These are phyloP conservation scores for Phyllotreta striolata DNA, from an alignment of 2,888 invertebrate species.

Conservation along the genomic window DNA sequence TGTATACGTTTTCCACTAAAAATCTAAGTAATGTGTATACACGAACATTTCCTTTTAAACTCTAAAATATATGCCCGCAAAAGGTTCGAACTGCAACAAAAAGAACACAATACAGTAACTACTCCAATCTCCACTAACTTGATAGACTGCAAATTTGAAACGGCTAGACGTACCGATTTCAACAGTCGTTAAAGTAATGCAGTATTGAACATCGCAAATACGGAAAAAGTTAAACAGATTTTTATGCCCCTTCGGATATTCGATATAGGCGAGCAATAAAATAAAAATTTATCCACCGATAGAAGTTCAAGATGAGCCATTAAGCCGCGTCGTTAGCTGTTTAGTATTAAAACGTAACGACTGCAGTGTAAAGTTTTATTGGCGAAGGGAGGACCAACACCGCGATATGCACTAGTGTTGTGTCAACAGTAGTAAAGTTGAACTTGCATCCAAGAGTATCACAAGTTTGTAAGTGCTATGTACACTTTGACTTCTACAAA, in stretches of 20 bases:
- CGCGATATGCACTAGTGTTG: not conserved
- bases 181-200: conserved; percentile 20
- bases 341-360: conserved; percentile 22
- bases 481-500: not conserved
- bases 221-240: conserved; percentile 18
- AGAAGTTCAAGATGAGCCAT: conserved; percentile 13
- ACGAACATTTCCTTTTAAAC: not conserved
- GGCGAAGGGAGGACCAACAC: not conserved
- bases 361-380: conserved; percentile 28
- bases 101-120: conserved; percentile 14
- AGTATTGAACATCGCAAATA: conserved; percentile 17
- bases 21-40: conserved; percentile 2
- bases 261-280: conserved; percentile 20
- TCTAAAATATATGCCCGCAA: not conserved
- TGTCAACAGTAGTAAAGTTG: conserved; percentile 27
- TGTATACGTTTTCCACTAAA: not conserved
- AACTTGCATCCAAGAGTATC: conserved; percentile 14
- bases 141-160: conserved; percentile 24
- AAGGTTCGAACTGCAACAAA: conserved; percentile 5
- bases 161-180: conserved; percentile 22
- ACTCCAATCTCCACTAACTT: conserved; percentile 13
- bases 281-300: conserved; percentile 15
- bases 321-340: conserved; percentile 8
- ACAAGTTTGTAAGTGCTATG: conserved; percentile 8
- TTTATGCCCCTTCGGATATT: conserved; percentile 13